Conservation (phyloP, 37 sponge, comb jelly and placozoan species). For the Tethya wilhelma region DNA sequence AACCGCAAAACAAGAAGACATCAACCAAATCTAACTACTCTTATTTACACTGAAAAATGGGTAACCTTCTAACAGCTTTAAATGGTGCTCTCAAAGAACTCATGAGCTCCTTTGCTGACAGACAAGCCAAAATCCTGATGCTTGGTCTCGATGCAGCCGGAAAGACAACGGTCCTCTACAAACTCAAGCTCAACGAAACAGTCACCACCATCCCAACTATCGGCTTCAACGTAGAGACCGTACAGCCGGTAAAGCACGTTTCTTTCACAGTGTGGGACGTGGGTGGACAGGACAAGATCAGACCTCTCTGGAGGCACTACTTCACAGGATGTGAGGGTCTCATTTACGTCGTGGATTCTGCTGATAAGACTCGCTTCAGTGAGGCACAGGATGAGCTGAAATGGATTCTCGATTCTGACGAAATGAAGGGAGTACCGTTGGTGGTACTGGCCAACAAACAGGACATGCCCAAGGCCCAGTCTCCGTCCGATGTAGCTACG, state of each 20-base stretch:
- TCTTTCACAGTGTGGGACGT: conserved; percentile 98
- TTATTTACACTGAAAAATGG: background rate
- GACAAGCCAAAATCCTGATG: conserved; percentile 92
- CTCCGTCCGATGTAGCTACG: conserved; percentile 60
- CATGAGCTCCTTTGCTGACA: conserved; percentile 13
- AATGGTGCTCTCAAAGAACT: conserved; percentile 24
- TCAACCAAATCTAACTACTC: too few relatives aligned
- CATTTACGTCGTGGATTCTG: conserved; percentile 86
- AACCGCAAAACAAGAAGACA: too few relatives aligned
- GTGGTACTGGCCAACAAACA: conserved; percentile 92
- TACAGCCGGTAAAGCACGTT: conserved; percentile 84
- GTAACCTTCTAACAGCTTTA: conserved; percentile 28
- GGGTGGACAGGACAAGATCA: conserved; percentile 96
- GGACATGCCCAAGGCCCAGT: conserved; percentile 72
- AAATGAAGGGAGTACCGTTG: conserved; percentile 82
- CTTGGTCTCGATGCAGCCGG: conserved; percentile 98
- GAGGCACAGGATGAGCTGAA: conserved; percentile 76
- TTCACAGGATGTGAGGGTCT: conserved; percentile 86
- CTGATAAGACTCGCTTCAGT: conserved; percentile 40
- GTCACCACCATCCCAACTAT: conserved; percentile 95
- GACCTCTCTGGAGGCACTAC: conserved; percentile 94
- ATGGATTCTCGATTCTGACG: conserved; percentile 71
- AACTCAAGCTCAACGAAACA: conserved; percentile 92
- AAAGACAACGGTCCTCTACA: conserved; percentile 98
- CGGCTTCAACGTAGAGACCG: conserved; percentile 99